Percentiles rank a stretch among this genome's conserved stretches.
Evolutionary conservation across 2,888 invertebrate genomes (phyloP).

Genomic region (Ommatoiulus sabulosus): DNA sequence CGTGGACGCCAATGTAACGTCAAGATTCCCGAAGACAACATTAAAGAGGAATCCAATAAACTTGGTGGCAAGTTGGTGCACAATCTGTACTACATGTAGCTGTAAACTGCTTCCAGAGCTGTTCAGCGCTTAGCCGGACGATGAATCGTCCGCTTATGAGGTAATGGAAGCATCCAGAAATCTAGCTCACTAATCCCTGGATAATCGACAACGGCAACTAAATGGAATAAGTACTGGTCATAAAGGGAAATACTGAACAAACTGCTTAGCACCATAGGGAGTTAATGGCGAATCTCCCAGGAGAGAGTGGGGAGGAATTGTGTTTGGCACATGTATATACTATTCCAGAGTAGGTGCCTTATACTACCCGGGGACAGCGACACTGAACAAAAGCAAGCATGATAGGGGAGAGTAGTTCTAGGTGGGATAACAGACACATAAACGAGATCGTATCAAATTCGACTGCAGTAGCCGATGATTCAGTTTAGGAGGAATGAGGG

Average conservation of each 20-base stretch:
- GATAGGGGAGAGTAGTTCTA: background rate
- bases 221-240: conserved; percentile 51
- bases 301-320: background rate
- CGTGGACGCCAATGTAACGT: background rate
- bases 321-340: background rate
- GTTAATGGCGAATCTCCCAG: background rate
- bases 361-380: background rate
- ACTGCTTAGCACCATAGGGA: conserved; percentile 29
- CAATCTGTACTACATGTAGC: background rate
- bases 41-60: background rate
- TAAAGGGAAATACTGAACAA: conserved; percentile 39
- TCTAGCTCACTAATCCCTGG: conserved; percentile 5
- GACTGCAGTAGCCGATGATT: background rate
- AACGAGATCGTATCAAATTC: conserved; percentile 29
- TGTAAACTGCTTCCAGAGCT: background rate
- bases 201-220: conserved; percentile 45
- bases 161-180: background rate
- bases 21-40: background rate
- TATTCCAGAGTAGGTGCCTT: background rate
- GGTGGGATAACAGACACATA: background rate
- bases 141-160: background rate
- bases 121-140: background rate
- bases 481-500: conserved; percentile 36
- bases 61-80: background rate
- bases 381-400: background rate